Evolutionary conservation across 2,888 invertebrate genomes (phyloP).

Genomic region (Opisthograptis luteolata): DNA sequence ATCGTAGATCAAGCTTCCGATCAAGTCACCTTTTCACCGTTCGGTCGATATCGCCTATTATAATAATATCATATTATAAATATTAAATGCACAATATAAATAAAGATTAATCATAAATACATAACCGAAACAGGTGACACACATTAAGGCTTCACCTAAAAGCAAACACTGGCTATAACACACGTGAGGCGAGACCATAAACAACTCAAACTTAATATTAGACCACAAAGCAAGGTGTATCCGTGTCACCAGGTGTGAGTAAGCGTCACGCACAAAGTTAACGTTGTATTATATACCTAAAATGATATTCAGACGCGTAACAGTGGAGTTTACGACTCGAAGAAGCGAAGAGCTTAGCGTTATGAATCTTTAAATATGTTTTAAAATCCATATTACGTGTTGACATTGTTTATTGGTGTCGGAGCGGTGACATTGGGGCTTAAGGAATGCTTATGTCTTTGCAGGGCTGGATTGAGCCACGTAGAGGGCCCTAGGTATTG

Average conservation of each 20-base stretch:
- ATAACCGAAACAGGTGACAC: slow-evolving; percentile 2
- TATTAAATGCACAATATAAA: no score
- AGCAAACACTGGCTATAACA: slow-evolving; percentile 14
- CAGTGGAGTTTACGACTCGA: slow-evolving; percentile 75
- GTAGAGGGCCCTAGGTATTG: no score
- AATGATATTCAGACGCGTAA: slow-evolving; percentile 73
- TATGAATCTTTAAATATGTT: slow-evolving; percentile 80
- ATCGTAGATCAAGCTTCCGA: no score
- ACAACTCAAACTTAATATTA: slow-evolving; percentile 70
- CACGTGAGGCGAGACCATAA: slow-evolving; percentile 50
- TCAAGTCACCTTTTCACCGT: no score
- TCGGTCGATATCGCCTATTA: no score
- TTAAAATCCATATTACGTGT: slow-evolving; percentile 68
- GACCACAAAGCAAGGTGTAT: slow-evolving; percentile 69
- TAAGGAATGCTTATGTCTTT: no score
- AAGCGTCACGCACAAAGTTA: slow-evolving; percentile 69
- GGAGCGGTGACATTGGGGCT: slow-evolving; percentile 18
- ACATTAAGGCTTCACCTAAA: slow-evolving; percentile 11
- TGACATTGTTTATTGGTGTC: slow-evolving; percentile 50
- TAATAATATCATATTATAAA: no score
- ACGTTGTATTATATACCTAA: slow-evolving; percentile 58
- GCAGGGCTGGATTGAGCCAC: no score
- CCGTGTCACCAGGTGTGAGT: slow-evolving; percentile 76
- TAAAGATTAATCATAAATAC: background rate
- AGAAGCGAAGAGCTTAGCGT: slow-evolving; percentile 71